Evolutionary conservation across 2,113 vertebrate species (phyloP).

Genomic region (Grammomys dolichurus): DNA sequence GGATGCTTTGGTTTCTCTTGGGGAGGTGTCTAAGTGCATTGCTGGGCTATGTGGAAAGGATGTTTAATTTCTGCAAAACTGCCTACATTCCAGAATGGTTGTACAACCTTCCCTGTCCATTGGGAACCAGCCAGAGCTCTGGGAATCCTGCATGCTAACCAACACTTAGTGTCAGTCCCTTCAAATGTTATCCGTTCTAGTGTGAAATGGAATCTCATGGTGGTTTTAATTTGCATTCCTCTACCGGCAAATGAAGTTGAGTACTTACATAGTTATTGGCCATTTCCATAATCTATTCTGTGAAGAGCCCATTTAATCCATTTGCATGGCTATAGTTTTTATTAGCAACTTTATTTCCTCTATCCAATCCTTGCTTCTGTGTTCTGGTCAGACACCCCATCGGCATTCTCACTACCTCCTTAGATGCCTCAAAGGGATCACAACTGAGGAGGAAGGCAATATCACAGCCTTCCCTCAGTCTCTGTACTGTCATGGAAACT

Average conservation of each 20-base stretch:
- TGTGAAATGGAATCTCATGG: slow-evolving; percentile 34
- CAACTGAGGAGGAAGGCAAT: not conserved
- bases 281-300: slow-evolving; percentile 48
- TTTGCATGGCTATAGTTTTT: not conserved
- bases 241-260: slow-evolving; percentile 35
- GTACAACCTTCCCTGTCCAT: not conserved
- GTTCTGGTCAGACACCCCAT: not conserved
- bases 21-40: not conserved
- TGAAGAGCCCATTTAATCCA: slow-evolving; percentile 22
- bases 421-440: not conserved
- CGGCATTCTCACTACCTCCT: not conserved
- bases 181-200: not conserved
- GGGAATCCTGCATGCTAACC: not conserved
- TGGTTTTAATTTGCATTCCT: slow-evolving; percentile 12
- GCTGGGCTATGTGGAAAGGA: not conserved
- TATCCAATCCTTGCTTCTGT: slow-evolving; percentile 2
- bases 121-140: not conserved
- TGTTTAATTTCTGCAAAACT: slow-evolving; percentile 22
- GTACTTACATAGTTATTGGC: slow-evolving; percentile 16
- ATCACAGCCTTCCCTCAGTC: not conserved
- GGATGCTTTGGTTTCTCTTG: not conserved
- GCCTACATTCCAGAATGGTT: not conserved
- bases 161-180: not conserved
- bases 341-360: slow-evolving; percentile 35
- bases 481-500: not conserved